These are phyloP conservation scores for Hipparchia semele DNA, from an alignment of 2,888 invertebrate species.

Conservation along the genomic window DNA sequence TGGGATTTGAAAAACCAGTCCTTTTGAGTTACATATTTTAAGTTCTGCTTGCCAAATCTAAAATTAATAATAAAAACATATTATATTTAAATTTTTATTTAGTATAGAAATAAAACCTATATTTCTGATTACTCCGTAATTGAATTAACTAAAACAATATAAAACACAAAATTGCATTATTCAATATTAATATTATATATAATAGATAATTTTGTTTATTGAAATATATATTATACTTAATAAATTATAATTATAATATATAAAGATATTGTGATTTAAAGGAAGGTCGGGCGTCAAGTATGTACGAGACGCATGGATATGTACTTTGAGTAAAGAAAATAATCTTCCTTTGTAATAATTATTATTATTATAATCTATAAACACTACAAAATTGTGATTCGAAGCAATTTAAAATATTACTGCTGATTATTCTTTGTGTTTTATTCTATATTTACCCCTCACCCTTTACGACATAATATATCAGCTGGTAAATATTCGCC, in stretches of 20 bases:
- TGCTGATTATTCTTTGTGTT: slow-evolving; percentile 75
- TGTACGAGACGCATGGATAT: slow-evolving; percentile 56
- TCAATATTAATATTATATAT: slow-evolving; percentile 9
- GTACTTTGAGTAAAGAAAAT: slow-evolving; percentile 68
- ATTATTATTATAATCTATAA: slow-evolving; percentile 77
- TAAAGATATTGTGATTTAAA: slow-evolving; percentile 29
- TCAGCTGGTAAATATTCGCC: background rate
- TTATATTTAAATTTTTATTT: background rate
- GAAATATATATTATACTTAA: slow-evolving; percentile 8
- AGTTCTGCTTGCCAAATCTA: no score
- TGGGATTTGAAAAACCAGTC: no score
- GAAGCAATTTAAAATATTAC: slow-evolving; percentile 83
- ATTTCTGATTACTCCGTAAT: slow-evolving; percentile 14
- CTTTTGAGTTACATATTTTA: no score
- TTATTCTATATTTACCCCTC: slow-evolving; percentile 51
- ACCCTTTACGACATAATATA: background rate
- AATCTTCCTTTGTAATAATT: slow-evolving; percentile 82
- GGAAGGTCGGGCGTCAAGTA: slow-evolving; percentile 49
- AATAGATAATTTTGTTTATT: slow-evolving; percentile 8
- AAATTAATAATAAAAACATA: no score
- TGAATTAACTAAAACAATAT: background rate
- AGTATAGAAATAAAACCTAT: background rate
- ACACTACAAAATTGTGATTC: slow-evolving; percentile 83
- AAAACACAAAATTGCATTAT: background rate
- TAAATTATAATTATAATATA: slow-evolving; percentile 10